These are phyloP conservation scores for Spea bombifrons DNA, from an alignment of 2,113 vertebrate genomes.

Conservation along the genomic window DNA sequence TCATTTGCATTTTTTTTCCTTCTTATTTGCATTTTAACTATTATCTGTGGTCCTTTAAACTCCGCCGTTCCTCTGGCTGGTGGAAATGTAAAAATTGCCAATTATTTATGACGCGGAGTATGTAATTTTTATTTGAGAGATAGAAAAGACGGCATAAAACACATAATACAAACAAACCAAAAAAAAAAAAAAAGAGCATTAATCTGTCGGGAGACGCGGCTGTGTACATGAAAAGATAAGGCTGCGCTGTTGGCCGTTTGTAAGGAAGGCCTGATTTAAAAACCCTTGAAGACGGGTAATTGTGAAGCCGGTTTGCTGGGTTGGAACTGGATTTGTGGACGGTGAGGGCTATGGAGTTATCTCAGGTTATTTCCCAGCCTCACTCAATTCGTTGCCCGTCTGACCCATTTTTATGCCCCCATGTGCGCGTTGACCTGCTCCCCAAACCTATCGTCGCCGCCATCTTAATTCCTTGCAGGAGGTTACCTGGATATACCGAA, in stretches of 20 bases:
- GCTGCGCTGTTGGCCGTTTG: conserved; percentile 8
- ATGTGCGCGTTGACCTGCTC: too few relatives aligned
- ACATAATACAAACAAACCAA: conserved; percentile 62
- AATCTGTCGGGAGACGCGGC: conserved; percentile 70
- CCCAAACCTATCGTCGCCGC: too few relatives aligned
- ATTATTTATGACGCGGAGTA: conserved; percentile 68
- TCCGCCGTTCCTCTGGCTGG: conserved; percentile 67
- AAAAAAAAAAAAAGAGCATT: conserved; percentile 56
- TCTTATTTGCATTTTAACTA: conserved; percentile 69
- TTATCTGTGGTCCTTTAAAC: conserved; percentile 65
- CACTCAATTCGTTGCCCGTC: too few relatives aligned
- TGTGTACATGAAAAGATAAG: conserved; percentile 66
- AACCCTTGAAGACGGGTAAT: conserved; percentile 17
- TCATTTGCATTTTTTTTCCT: conserved; percentile 49
- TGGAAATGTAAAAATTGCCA: conserved; percentile 65
- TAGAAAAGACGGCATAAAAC: conserved; percentile 70
- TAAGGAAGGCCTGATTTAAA: conserved; percentile 25
- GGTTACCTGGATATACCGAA: neutral
- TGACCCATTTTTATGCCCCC: too few relatives aligned
- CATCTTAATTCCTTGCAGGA: neutral
- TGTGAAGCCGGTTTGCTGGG: neutral
- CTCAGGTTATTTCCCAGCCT: too few relatives aligned
- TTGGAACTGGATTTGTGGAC: neutral
- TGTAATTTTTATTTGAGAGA: conserved; percentile 74
- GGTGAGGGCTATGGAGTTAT: too few relatives aligned